Percentiles rank a stretch among this genome's conserved stretches.
Conservation (phyloP, 2,113 vertebrate species). For the Manacus vitellinus region DNA sequence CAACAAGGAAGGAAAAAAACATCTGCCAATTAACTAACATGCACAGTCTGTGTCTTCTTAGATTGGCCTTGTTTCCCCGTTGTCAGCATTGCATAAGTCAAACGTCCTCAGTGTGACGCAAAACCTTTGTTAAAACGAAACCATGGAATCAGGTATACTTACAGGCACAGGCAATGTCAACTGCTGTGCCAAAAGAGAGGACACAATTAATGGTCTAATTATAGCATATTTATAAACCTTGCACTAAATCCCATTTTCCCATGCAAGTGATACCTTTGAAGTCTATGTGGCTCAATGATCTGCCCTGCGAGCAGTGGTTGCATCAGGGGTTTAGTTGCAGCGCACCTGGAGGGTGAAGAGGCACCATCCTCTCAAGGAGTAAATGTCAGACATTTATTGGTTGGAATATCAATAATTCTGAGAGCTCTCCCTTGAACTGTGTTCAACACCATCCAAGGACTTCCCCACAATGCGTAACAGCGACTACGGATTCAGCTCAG, state of each 20-base stretch:
- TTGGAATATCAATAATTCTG: background rate
- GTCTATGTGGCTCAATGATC: background rate
- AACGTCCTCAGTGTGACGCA: background rate
- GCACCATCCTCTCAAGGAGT: background rate
- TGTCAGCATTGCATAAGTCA: background rate
- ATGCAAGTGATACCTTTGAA: background rate
- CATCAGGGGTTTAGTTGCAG: background rate
- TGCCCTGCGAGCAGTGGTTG: background rate
- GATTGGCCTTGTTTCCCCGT: background rate
- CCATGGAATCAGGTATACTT: background rate
- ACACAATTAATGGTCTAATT: constrained; percentile 1
- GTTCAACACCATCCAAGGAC: background rate
- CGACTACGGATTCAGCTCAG: background rate
- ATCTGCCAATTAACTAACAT: constrained; percentile 13
- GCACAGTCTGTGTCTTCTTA: background rate
- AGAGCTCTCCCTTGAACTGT: background rate
- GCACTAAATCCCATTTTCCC: background rate
- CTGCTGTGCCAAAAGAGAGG: background rate
- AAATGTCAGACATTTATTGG: background rate
- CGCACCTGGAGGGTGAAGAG: background rate
- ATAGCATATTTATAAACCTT: background rate
- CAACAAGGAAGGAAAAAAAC: background rate
- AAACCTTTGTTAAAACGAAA: constrained; percentile 10
- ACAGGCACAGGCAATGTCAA: background rate
- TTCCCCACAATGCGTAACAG: background rate